Evolutionary conservation across 2,888 invertebrate genomes (phyloP), one percentile per base, ranked within the genome.

Genomic region (Eurois occulta): DNA sequence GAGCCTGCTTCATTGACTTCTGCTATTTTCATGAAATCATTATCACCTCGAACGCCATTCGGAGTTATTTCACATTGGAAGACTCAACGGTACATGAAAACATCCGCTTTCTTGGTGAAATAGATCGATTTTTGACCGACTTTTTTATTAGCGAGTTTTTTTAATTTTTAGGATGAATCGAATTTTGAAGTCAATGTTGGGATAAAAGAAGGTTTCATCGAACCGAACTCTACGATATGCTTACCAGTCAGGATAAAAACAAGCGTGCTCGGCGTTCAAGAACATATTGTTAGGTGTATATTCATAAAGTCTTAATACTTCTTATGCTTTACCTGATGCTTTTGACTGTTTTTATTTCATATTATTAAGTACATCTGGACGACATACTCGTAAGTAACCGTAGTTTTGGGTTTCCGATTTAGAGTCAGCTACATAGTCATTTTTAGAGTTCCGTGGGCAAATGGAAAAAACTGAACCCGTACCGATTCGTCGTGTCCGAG

Each of bases 1-100:
- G 96, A 81, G 97, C 97, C 73, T 97, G 97, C 87, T 98, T 97
- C 88, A 87, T 98, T 32, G 97, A 97, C 86, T 97, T 94, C 82
- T 92, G 96, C 0, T 97, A 97, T 83, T 91, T 93, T 28, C 90
- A 96, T 67, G 94, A 95, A n/a, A 93, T 98, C 58, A 88, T 87
- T 16, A 87, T 98, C 21, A 91, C 91, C 13, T 97, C 97, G 78
- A 93, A 94, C 43, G 94, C 96, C 48, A 94, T 97, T 83, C 94
- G 95, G 83, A 97, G 91, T 76, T 92, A 91, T 80, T 93, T 92
- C 62, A 92, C 89, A 62, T 73, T 92, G 67, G 90, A 89, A 64
- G 89, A 92, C 38, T 41, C 76, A 72, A 1, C 0, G 75, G 84
- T 84, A 74, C 79, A 41, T 16, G 24, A 18, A n/a, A 46, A 32